Evolutionary conservation across 2,888 invertebrate genomes (phyloP).

Genomic region (Gymnosoma rotundatum): DNA sequence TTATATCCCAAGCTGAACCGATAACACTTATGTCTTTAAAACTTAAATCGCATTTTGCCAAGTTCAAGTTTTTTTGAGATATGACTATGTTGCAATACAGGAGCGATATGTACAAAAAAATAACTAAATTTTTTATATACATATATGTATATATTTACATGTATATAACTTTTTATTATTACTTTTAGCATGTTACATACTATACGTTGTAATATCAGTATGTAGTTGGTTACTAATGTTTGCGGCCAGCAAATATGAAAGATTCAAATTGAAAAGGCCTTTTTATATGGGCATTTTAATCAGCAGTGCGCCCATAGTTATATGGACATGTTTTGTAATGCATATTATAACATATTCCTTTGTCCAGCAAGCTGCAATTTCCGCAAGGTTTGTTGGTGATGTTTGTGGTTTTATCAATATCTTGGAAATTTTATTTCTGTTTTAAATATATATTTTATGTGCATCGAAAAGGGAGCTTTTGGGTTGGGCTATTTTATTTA

Average conservation of each 20-base stretch:
- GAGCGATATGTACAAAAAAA: too few species aligned
- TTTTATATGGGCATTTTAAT: slow-evolving; percentile 55
- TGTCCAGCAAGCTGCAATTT: slow-evolving; percentile 84
- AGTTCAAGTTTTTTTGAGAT: too few species aligned
- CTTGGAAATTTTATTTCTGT: not conserved
- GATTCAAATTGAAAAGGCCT: slow-evolving; percentile 58
- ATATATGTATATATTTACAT: too few species aligned
- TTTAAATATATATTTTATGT: not conserved
- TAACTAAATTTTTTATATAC: not conserved
- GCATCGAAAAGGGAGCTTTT: slow-evolving; percentile 84
- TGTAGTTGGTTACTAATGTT: slow-evolving; percentile 66
- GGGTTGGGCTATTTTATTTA: slow-evolving; percentile 88
- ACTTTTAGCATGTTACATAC: slow-evolving; percentile 57
- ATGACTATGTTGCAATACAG: too few species aligned
- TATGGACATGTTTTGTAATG: slow-evolving; percentile 84
- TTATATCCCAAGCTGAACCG: too few species aligned
- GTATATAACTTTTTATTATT: not conserved
- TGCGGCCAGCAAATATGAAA: slow-evolving; percentile 58
- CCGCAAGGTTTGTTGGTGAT: slow-evolving; percentile 78
- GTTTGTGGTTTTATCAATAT: not conserved
- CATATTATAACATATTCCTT: slow-evolving; percentile 85
- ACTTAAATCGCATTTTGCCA: too few species aligned
- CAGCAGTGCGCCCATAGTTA: slow-evolving; percentile 73
- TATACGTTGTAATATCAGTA: slow-evolving; percentile 52
- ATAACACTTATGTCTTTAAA: too few species aligned